These are phyloP conservation scores for Carduelis carduelis DNA, from an alignment of 2,797 vertebrate genomes.

Conservation along the genomic window DNA sequence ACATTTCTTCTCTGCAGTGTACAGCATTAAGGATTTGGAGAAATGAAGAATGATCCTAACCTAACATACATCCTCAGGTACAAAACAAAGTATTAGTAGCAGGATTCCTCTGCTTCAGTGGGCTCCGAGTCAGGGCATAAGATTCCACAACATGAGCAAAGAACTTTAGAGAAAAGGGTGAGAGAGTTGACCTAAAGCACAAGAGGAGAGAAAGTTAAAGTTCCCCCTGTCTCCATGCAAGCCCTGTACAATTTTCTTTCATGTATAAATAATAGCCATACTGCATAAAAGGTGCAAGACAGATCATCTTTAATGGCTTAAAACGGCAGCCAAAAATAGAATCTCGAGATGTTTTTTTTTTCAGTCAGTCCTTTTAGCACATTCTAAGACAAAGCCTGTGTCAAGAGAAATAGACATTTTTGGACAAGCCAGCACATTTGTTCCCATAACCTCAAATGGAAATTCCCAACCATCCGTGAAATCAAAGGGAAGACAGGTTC, in stretches of 20 bases:
- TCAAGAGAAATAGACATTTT: slow-evolving; percentile 27
- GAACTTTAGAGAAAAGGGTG: not conserved
- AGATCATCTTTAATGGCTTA: slow-evolving; percentile 19
- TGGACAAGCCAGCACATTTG: slow-evolving; percentile 33
- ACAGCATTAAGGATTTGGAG: not conserved
- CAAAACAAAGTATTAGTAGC: not conserved
- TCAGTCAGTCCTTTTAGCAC: slow-evolving; percentile 1
- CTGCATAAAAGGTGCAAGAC: slow-evolving; percentile 26
- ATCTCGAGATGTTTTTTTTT: not conserved
- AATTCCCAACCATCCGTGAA: slow-evolving; percentile 60
- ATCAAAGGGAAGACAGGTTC: slow-evolving; percentile 49
- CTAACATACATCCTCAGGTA: not conserved
- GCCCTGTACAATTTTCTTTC: not conserved
- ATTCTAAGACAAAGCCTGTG: slow-evolving; percentile 39
- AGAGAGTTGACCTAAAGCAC: not conserved
- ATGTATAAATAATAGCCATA: slow-evolving; percentile 43
- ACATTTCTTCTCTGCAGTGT: not conserved
- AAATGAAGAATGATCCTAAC: not conserved
- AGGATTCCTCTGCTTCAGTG: not conserved
- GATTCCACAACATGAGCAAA: not conserved
- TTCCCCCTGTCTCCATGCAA: not conserved
- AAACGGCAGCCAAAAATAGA: slow-evolving; percentile 27
- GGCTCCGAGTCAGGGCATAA: not conserved
- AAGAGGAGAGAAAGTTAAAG: not conserved
- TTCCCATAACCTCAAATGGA: slow-evolving; percentile 51